Conservation (phyloP, 2,113 vertebrate species). For the Nibea albiflora region DNA sequence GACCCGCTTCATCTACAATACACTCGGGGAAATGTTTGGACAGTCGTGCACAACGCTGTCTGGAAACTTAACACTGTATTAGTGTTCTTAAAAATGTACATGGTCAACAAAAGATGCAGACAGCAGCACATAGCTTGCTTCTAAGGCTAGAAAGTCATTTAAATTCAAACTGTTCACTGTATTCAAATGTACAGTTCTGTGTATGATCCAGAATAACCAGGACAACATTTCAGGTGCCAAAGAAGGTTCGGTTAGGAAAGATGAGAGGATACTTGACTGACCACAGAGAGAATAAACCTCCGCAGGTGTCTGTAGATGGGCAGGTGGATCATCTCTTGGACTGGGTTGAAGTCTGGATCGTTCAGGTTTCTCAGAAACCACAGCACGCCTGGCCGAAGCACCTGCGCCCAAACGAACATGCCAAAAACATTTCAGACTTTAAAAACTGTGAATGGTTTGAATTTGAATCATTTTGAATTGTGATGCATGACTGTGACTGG, state of each 20-base stretch:
- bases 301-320: conserved; percentile 96
- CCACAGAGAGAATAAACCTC: conserved; percentile 97
- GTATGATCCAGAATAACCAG: no score
- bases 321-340: conserved; percentile 98
- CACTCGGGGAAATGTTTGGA: not conserved
- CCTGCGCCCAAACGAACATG: conserved; percentile 77
- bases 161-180: no score
- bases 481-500: not conserved
- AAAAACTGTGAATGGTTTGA: not conserved
- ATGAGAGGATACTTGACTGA: conserved; percentile 68
- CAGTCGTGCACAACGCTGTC: no score
- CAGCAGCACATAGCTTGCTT: not conserved
- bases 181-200: no score
- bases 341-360: conserved; percentile 97
- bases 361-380: conserved; percentile 99
- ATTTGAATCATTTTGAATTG: no score
- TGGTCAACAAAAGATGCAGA: no score
- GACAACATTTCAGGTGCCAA: no score
- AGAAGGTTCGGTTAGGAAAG: no score
- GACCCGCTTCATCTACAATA: not conserved
- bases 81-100: no score
- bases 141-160: not conserved
- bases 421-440: not conserved
- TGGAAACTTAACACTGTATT: no score
- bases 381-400: conserved; percentile 94